Base-by-base conservation (phyloP, 2,888 invertebrate species). In the Crematogaster levior region DNA sequence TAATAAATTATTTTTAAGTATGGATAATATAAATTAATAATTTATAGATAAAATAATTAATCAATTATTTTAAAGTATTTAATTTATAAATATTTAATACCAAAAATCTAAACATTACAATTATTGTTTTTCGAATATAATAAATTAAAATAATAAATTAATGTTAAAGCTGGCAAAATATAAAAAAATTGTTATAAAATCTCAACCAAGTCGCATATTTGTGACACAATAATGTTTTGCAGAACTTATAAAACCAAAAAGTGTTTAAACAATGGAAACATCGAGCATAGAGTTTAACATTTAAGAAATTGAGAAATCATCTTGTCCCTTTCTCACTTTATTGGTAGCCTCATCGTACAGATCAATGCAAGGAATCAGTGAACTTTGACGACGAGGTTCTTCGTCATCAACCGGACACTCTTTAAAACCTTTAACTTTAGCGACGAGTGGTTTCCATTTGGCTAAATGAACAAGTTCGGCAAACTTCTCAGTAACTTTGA, bases 371-470 rank as follows among this genome's bases (percentile, higher is more conserved):
- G 98, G 98, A 90, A 98, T 96, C 18, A 97, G 97, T 48, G 96
- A 97, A 84, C 96, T 96, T 93, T 96, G 96, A 72, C 97, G 96
- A 89, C 87, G 96, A 92, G 91, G 95, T 91, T 84, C 91, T 18
- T 93, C 94, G 4, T 58, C 83, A 53, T 84, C 70, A 0, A 84
- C 4, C 24, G 94, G 90, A 24, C 95, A 94, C 90, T 96, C 96
- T 93, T 96, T 96, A 93, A 97, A 98, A 0, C 97, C 96, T 79
- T 97, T 96, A 24, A 98, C 97, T 89, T 96, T 96, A 0, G 98
- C 97, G 73, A 97, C 96, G 0, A 98, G 92, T 5, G 97, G 95
- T 92, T 97, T 97, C 98, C 98, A 98, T 90, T 97, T 96, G 0
- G 97, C 97, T 68, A 97, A 96, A 95, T 94, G 89, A 77, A 90